Percentiles rank a stretch among this genome's conserved stretches.
Evolutionary conservation across 2,888 invertebrate species (phyloP).

Genomic region (Xestobium rufovillosum): DNA sequence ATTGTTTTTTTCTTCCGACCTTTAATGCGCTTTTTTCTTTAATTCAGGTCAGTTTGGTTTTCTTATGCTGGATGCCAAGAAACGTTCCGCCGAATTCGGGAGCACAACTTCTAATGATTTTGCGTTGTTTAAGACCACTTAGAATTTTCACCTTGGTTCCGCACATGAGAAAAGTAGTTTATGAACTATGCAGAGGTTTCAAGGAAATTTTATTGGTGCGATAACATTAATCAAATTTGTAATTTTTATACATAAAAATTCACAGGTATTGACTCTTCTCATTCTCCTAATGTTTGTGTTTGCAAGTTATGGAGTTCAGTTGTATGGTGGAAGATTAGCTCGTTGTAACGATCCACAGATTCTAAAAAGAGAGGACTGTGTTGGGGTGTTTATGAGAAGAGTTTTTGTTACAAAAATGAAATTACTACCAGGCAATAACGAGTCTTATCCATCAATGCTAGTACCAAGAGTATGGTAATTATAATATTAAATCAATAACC

Average conservation of each 20-base stretch:
- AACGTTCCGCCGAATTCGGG: conserved; percentile 88
- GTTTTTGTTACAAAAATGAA: conserved; percentile 99
- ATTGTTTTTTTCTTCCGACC: no score
- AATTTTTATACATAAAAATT: conserved; percentile 23
- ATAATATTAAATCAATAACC: conserved; percentile 8
- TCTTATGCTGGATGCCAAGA: conserved; percentile 93
- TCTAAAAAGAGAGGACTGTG: conserved; percentile 72
- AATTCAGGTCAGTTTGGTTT: conserved; percentile 82
- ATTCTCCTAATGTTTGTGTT: conserved; percentile 98
- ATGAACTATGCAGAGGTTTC: conserved; percentile 95
- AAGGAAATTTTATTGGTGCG: conserved; percentile 93
- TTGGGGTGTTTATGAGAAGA: conserved; percentile 89
- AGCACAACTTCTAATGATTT: conserved; percentile 92
- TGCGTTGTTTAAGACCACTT: conserved; percentile 91
- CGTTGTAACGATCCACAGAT: conserved; percentile 95
- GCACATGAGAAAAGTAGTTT: conserved; percentile 98
- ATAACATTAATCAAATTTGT: conserved; percentile 10
- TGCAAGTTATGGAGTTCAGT: conserved; percentile 96
- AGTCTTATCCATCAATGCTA: conserved; percentile 88
- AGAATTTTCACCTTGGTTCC: conserved; percentile 97
- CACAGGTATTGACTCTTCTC: conserved; percentile 87
- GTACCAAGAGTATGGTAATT: conserved; percentile 92
- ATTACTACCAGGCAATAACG: conserved; percentile 70
- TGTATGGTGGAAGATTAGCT: conserved; percentile 93
- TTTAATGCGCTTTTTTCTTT: no score